A percentile compares a stretch with the other conserved stretches of the same genome.
These are phyloP conservation scores for Drosophila mercatorum DNA, from an alignment of 2,888 invertebrate genomes.

Conservation along the genomic window DNA sequence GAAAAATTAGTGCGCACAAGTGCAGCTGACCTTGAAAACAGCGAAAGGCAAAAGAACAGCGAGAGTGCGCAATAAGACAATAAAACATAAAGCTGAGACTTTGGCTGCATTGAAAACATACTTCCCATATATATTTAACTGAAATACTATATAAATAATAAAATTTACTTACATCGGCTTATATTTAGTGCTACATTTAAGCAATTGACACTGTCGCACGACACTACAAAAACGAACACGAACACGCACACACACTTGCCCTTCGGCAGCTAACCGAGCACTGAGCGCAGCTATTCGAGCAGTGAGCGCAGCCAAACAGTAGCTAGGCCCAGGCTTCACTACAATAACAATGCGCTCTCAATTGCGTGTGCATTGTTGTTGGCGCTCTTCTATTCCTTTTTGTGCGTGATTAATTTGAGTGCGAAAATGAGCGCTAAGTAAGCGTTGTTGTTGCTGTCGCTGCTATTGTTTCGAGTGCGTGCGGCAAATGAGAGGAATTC, in stretches of 20 bases:
- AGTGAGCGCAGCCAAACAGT: not conserved
- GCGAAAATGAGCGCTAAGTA: not conserved
- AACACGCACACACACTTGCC: not conserved
- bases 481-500: not conserved
- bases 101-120: too few species aligned
- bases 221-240: not conserved
- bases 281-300: not conserved
- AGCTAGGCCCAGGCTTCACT: not conserved
- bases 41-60: not conserved
- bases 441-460: not conserved
- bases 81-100: not conserved
- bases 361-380: slow-evolving; percentile 10
- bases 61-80: not conserved
- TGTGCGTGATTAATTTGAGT: slow-evolving; percentile 12
- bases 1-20: slow-evolving; percentile 33
- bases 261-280: not conserved
- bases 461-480: slow-evolving; percentile 2
- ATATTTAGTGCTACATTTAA: not conserved
- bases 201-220: not conserved
- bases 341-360: not conserved
- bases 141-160: not conserved
- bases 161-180: not conserved
- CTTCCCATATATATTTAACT: not conserved
- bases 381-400: slow-evolving; percentile 13
- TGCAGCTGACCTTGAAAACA: slow-evolving; percentile 25